Base-by-base conservation (phyloP, 2,888 invertebrate species). In the Cataglyphis livida region DNA sequence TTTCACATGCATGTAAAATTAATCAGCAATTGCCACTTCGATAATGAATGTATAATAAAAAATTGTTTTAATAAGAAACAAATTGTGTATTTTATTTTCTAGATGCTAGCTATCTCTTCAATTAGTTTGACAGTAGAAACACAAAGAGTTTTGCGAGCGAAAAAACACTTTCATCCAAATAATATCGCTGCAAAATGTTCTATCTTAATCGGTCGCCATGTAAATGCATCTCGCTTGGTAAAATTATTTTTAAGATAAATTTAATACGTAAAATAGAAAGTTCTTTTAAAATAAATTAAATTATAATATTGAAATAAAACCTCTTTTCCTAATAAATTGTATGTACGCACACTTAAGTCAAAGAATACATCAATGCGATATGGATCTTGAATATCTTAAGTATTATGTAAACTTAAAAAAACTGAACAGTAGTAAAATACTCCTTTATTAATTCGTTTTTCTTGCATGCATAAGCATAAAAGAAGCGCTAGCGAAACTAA, bases 181-280 rank as follows among this genome's bases (percentile, higher is more conserved):
- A 59, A 78, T 66, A 76, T 78, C 57, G 70, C 70, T 21, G 57
- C 6, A 70, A 71, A 71, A 57, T 18, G 32, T 44, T 70, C 71
- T 35, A 25, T 59, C 70, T 59, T 44, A 59, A 57, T 35, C 70
- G 68, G 32, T 70, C 21, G 32, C 57, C 71, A 32, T 25, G 32
- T 44, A 71, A 59, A 28, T 59, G 38, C 57, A 21, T 1, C 21
- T 3, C 65, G 41, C 15, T 10, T 59, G 32, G 32, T 32, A 32
- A 78, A 78, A 78, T 70, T 70, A 44, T 68, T 76, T 76, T 76
- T 70, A 57, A 57, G 57, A n/a, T 78, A 59, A 70, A 71, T 70
- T 44, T 70, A 59, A 70, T 18, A 41, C 28, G 41, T 57, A 59
- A 51, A 70, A 70, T 78, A 59, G 21, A 59, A 18, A 44, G 1